Percentiles rank a stretch among this genome's conserved stretches.
These are phyloP conservation scores for Nestor notabilis DNA, from an alignment of 2,113 vertebrate species.

Conservation along the genomic window DNA sequence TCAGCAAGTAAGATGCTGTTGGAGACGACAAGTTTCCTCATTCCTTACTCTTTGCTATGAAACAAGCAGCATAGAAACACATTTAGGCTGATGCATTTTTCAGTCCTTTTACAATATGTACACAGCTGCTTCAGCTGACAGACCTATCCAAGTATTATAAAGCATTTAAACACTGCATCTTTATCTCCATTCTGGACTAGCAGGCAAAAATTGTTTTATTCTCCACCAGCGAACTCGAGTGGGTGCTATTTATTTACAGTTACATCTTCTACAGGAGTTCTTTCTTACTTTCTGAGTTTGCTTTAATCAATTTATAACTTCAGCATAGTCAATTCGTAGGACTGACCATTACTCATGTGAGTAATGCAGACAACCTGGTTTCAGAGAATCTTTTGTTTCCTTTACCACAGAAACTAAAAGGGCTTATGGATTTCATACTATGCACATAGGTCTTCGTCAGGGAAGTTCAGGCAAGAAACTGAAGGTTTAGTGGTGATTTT, in stretches of 20 bases:
- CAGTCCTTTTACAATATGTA: constrained; percentile 19
- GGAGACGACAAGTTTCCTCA: not conserved
- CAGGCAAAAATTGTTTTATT: constrained; percentile 36
- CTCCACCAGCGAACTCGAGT: not conserved
- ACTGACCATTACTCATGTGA: not conserved
- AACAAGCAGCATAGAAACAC: constrained; percentile 27
- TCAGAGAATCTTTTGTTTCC: not conserved
- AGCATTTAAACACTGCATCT: constrained; percentile 20
- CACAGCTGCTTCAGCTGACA: constrained; percentile 23
- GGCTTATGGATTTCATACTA: not conserved
- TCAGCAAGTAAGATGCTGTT: not conserved
- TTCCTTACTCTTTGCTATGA: not conserved
- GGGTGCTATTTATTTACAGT: not conserved
- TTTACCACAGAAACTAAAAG: not conserved
- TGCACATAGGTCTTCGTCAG: not conserved
- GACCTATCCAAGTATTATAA: constrained; percentile 27
- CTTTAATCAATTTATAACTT: not conserved
- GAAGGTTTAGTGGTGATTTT: not conserved
- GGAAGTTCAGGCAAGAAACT: not conserved
- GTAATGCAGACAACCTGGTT: not conserved
- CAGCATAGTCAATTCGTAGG: not conserved
- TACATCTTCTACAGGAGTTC: not conserved
- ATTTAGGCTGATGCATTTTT: constrained; percentile 32
- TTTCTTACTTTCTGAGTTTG: not conserved
- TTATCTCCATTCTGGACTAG: constrained; percentile 31